Base-by-base conservation (phyloP, 35 echinoderm and acorn worm species). In the Apostichopus parvimensis region DNA sequence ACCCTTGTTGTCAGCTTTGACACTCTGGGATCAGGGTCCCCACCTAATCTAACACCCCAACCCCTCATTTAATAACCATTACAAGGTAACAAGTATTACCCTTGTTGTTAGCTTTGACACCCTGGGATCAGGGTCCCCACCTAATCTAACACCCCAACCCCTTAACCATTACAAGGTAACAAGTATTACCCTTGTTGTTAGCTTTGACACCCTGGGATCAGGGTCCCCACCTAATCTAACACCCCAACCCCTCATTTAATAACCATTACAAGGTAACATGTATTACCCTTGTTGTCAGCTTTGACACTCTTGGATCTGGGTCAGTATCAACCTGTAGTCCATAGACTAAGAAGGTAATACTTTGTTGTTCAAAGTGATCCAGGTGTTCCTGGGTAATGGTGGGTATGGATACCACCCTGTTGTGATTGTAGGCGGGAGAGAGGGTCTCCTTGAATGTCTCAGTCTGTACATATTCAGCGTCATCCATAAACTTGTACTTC, bases 261-360 rank as follows among this genome's bases (percentile, higher is more conserved):
- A 45, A 2, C 34, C 34, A 45, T 45, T 45, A 45, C 2, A 45
- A 45, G 34, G 34, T 45, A 45, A 4, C 34, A 45, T 4, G 34
- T 87, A 91, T 89, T 77, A 98, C 97, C 94, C 93, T 95, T 13
- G 97, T 98, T 20, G 97, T 94, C 26, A 98, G 87, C 65, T 98
- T 98, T 13, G 91, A 62, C 18, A 94, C 52, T 61, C 88, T 97
- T n/a, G 95, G 87, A 54, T 98, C 97, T 13, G 94, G 90, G 5
- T 90, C 94, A 1, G 80, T 68, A 68, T 98, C 94, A 5, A 96
- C 93, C 77, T 98, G 97, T 26, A 60, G 6, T 9, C 97, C 97
- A 88, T 98, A 98, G 0, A 98, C 23, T 15, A 84, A 52, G 56
- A 96, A 98, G 66, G 95, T 93, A 21, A 98, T 95, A 54, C 94